Evolutionary conservation across 2,888 invertebrate genomes (phyloP).

Genomic region (Entomobrya proxima): DNA sequence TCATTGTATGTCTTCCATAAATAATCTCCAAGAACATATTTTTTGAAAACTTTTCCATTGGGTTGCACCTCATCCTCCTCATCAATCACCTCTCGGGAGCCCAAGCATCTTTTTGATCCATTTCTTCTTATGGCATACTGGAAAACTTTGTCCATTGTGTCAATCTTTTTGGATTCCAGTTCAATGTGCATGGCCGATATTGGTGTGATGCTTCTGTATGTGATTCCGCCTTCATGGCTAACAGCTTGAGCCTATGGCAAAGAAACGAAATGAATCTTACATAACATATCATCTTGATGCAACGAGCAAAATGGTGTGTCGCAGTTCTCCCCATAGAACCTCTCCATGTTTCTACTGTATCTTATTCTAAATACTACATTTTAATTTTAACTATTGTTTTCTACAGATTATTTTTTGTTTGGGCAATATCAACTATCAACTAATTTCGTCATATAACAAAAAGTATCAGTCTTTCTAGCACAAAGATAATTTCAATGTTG

Average conservation of each 20-base stretch:
- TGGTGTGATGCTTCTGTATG: conserved; percentile 85
- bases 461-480: no score
- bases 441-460: no score
- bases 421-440: no score
- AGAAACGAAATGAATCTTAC: conserved; percentile 69
- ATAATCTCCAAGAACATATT: conserved; percentile 96
- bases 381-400: no score
- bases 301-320: no score
- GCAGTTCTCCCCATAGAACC: no score
- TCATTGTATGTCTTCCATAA: conserved; percentile 91
- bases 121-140: conserved; percentile 86
- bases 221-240: conserved; percentile 78
- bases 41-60: conserved; percentile 96
- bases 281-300: not conserved
- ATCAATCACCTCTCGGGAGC: conserved; percentile 91
- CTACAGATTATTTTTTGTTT: no score
- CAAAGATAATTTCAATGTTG: no score
- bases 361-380: no score
- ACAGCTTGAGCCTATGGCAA: conserved; percentile 80
- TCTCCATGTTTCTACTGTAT: no score
- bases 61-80: conserved; percentile 97
- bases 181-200: conserved; percentile 85
- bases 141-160: conserved; percentile 90
- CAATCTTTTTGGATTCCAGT: conserved; percentile 86
- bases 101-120: conserved; percentile 87